phyloP scores from a whole-genome alignment of 2,888 invertebrate species.

The Drosophila subquinaria region DNA sequence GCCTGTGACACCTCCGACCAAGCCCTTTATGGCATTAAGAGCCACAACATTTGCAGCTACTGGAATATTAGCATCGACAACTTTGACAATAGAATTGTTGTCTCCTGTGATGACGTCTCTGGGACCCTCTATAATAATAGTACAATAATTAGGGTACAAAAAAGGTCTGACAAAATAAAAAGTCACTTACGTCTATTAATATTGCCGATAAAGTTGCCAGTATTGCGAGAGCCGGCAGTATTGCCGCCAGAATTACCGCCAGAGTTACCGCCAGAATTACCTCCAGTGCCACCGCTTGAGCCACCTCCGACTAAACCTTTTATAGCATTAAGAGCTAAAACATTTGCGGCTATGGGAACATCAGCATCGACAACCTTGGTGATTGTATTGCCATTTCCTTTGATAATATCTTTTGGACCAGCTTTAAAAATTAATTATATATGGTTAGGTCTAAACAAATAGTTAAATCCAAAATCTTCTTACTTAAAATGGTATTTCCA shows the following conservation, averaged over 20 bases:
- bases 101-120: constrained; percentile 15
- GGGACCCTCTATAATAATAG: constrained; percentile 2
- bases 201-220: constrained; percentile 25
- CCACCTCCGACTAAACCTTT: constrained; percentile 9
- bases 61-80: constrained; percentile 10
- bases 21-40: constrained; percentile 4
- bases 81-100: constrained; percentile 12
- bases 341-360: constrained; percentile 1
- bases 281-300: background rate
- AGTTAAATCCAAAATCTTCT: no score
- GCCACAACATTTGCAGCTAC: background rate
- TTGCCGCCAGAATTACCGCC: no score
- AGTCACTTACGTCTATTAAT: no score
- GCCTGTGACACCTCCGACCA: background rate
- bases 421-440: no score
- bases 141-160: no score
- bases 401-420: constrained; percentile 8
- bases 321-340: background rate
- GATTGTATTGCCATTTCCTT: constrained; percentile 20
- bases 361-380: constrained; percentile 14
- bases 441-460: no score
- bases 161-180: no score
- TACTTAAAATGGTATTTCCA: no score
- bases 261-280: no score
- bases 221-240: constrained; percentile 1